A percentile compares a stretch with the other conserved stretches of the same genome.
Conservation (phyloP, 2,113 vertebrate genomes). For the Rhea americana region DNA sequence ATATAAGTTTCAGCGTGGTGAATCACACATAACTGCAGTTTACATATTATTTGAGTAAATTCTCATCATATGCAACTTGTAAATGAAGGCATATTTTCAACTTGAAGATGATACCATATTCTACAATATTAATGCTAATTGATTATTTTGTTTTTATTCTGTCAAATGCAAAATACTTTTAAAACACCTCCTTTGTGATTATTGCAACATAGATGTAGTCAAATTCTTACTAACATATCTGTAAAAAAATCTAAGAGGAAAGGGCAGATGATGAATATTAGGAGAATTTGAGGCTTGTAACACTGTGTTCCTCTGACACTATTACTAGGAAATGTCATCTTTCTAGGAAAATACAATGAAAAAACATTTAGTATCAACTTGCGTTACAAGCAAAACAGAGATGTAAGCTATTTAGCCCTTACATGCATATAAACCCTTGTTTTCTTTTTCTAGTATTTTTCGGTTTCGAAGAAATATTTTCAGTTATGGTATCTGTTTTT, state of each 20-base stretch:
- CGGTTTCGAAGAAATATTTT: not conserved
- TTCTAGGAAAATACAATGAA: not conserved
- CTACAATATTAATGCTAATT: rapidly evolving
- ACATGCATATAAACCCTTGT: rapidly evolving
- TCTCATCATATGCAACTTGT: rapidly evolving
- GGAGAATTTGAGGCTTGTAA: not conserved
- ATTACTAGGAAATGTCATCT: not conserved
- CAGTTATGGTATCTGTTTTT: not conserved
- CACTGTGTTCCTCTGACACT: not conserved
- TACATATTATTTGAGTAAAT: not conserved
- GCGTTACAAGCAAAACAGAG: not conserved
- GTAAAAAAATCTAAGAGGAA: not conserved
- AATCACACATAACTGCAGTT: not conserved
- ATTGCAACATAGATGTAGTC: not conserved
- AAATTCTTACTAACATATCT: not conserved
- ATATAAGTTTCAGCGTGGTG: too few species aligned
- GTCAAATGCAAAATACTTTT: not conserved
- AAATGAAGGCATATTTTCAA: not conserved
- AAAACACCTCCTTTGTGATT: not conserved
- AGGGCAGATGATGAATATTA: not conserved
- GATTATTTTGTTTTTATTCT: not conserved
- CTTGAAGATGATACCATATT: not conserved
- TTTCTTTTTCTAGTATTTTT: not conserved
- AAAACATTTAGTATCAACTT: not conserved
- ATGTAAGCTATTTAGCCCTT: not conserved